Percentiles rank a stretch among this genome's conserved stretches.
phyloP scores from a whole-genome alignment of 2,888 invertebrate genomes.

The Trachelus tabidus region DNA sequence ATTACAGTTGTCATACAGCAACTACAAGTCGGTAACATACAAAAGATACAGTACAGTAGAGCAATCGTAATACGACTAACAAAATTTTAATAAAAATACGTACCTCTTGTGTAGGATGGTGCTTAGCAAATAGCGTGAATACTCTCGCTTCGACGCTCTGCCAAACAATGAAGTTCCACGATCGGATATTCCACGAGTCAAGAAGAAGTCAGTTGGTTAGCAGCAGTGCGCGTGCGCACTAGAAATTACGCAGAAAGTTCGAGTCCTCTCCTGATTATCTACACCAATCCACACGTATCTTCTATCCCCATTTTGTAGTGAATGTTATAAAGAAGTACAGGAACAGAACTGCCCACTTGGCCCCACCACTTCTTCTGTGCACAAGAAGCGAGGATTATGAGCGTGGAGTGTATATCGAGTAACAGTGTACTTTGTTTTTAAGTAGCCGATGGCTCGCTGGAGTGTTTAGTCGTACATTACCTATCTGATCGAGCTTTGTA shows the following conservation, averaged over 20 bases:
- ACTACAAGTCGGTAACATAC: not conserved
- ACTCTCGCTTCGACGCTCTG: constrained; percentile 65
- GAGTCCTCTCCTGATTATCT: constrained; percentile 8
- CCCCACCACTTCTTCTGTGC: not conserved
- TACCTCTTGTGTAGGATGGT: constrained; percentile 23
- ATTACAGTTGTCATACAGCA: not conserved
- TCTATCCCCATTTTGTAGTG: not conserved
- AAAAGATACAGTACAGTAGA: not conserved
- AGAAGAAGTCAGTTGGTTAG: not conserved
- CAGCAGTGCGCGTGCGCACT: constrained; percentile 19
- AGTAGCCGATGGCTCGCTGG: constrained; percentile 25
- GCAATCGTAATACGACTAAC: not conserved
- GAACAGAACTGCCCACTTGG: not conserved
- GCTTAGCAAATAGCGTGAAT: constrained; percentile 61
- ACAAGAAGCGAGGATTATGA: not conserved
- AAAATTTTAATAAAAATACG: constrained; percentile 8
- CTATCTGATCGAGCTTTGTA: constrained; percentile 21
- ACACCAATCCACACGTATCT: not conserved
- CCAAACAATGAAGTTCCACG: constrained; percentile 48
- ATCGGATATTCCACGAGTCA: not conserved
- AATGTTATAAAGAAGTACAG: not conserved
- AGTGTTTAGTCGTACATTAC: constrained; percentile 27
- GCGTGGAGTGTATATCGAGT: not conserved
- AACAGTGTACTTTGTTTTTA: constrained; percentile 32
- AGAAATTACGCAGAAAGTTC: constrained; percentile 34